Evolutionary conservation across 2,888 invertebrate species (phyloP).

Genomic region (Nesidiocoris tenuis): DNA sequence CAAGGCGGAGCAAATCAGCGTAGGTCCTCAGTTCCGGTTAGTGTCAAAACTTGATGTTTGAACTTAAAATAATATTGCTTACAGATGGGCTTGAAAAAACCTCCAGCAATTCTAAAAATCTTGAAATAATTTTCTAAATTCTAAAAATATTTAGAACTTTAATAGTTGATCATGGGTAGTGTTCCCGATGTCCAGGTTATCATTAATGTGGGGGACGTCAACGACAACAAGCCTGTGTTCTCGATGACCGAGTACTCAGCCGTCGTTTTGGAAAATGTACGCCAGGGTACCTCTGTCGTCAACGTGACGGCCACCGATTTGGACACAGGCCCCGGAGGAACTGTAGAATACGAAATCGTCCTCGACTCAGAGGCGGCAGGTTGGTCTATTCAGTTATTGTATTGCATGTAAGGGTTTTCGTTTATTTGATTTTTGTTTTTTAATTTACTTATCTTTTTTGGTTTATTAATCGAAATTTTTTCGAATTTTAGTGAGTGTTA

Average conservation of each 20-base stretch:
- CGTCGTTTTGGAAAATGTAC: constrained; percentile 75
- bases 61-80: constrained; percentile 36
- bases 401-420: too few relatives aligned
- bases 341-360: constrained; percentile 69
- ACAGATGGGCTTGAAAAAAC: too few relatives aligned
- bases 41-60: constrained; percentile 1
- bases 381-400: too few relatives aligned
- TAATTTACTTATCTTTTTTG: too few relatives aligned
- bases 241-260: constrained; percentile 66
- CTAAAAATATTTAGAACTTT: too few relatives aligned
- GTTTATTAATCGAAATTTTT: too few relatives aligned
- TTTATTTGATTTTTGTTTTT: too few relatives aligned
- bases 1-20: constrained; percentile 67
- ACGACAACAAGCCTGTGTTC: constrained; percentile 74
- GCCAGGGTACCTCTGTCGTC: constrained; percentile 65
- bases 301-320: constrained; percentile 72
- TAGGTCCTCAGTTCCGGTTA: constrained; percentile 62
- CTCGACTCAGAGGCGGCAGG: constrained; percentile 73
- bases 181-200: constrained; percentile 56
- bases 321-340: constrained; percentile 72
- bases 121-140: too few relatives aligned
- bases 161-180: too few relatives aligned
- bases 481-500: too few relatives aligned
- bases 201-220: constrained; percentile 72
- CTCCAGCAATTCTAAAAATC: too few relatives aligned